These are phyloP conservation scores for Amiota mariae DNA, from an alignment of 2,888 invertebrate genomes.

Conservation along the genomic window DNA sequence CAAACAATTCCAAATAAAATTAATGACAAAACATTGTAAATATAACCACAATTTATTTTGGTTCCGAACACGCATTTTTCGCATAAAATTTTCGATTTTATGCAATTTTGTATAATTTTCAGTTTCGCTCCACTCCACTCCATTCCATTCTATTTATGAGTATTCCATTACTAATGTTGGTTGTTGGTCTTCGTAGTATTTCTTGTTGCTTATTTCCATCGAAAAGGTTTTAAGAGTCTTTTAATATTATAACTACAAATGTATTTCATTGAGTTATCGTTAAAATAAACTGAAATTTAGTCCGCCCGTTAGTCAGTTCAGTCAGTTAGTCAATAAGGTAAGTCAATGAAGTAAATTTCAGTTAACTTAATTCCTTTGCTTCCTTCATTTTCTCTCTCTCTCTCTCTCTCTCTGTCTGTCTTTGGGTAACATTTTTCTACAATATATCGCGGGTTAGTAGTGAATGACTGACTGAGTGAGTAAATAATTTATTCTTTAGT, in stretches of 20 bases:
- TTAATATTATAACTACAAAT: not conserved
- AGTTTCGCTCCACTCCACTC: not conserved
- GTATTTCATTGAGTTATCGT: not conserved
- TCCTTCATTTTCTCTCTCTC: too few relatives aligned
- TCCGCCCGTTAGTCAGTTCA: not conserved
- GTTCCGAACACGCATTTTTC: conserved; percentile 57
- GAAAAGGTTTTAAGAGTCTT: not conserved
- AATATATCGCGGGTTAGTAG: too few relatives aligned
- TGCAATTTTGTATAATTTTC: conserved; percentile 48
- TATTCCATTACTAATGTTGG: conserved; percentile 47
- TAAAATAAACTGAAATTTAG: not conserved
- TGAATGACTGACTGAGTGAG: too few relatives aligned
- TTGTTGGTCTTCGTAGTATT: conserved; percentile 55
- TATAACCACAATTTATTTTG: not conserved
- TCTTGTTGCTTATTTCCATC: not conserved
- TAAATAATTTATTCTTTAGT: too few relatives aligned
- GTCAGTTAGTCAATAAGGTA: not conserved
- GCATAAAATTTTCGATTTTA: conserved; percentile 61
- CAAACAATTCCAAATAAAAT: not conserved
- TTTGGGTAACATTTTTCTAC: too few relatives aligned
- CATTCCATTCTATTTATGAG: too few relatives aligned
- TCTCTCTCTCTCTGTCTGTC: too few relatives aligned
- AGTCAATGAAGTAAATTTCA: too few relatives aligned
- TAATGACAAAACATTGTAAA: too few relatives aligned
- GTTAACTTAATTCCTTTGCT: too few relatives aligned